Evolutionary conservation across 2,113 vertebrate genomes (phyloP).

Genomic region (Mobula birostris): DNA sequence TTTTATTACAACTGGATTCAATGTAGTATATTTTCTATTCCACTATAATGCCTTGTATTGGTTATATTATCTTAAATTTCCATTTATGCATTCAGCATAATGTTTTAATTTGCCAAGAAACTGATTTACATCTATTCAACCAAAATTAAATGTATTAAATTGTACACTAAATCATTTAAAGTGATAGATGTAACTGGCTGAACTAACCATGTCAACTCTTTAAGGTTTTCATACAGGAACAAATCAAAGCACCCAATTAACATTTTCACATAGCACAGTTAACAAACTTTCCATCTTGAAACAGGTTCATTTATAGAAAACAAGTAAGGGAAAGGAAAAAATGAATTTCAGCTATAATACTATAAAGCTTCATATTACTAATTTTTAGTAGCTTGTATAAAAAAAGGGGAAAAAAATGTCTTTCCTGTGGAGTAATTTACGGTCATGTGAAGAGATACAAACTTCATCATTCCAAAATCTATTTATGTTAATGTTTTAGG

Average conservation of each 20-base stretch:
- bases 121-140: not conserved
- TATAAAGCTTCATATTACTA: not conserved
- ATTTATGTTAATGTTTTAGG: not conserved
- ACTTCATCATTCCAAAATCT: not conserved
- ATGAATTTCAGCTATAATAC: not conserved
- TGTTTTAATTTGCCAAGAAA: conserved; percentile 9
- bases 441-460: not conserved
- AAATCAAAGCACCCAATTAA: not conserved
- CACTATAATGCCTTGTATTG: not conserved
- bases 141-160: not conserved
- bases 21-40: not conserved
- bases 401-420: not conserved
- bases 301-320: not conserved
- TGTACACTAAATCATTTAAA: not conserved
- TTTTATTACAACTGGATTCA: not conserved
- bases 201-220: not conserved
- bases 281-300: not conserved
- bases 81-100: not conserved
- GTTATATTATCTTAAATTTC: not conserved
- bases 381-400: not conserved
- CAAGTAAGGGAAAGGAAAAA: not conserved
- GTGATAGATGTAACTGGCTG: not conserved
- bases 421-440: not conserved
- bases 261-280: not conserved
- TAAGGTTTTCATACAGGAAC: not conserved